Conservation (phyloP, 1,140 invertebrate genomes). For the Brachionus koreanus region DNA sequence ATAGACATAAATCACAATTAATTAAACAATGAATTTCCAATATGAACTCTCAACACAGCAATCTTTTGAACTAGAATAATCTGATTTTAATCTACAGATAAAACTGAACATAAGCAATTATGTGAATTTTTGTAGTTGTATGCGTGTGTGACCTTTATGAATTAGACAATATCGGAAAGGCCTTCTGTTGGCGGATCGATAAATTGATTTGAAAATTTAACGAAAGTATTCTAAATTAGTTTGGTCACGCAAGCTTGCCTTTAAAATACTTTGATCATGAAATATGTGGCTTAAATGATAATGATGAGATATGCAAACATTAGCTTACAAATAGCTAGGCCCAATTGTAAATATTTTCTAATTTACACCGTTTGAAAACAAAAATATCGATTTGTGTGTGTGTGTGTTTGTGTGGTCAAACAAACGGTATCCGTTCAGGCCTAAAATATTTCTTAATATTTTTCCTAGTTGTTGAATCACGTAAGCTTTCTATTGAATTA, state of each 20-base stretch:
- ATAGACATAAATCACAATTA: too few species aligned
- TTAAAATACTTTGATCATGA: constrained; percentile 9
- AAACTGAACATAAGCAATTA: too few species aligned
- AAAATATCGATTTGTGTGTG: background rate
- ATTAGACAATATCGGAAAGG: background rate
- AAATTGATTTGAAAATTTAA: background rate
- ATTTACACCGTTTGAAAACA: constrained; percentile 7
- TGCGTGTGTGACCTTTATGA: background rate
- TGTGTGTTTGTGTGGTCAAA: too few species aligned
- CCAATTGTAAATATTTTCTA: background rate
- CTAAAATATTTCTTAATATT: background rate
- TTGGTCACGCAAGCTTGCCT: constrained; percentile 19
- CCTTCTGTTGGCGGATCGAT: background rate
- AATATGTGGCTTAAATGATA: background rate
- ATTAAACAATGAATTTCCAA: too few species aligned
- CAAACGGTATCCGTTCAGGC: background rate
- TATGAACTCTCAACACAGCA: too few species aligned
- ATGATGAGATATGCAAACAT: background rate
- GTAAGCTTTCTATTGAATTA: background rate
- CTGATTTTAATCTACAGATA: too few species aligned
- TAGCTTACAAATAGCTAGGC: background rate
- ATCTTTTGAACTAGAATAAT: too few species aligned
- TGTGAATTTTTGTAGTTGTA: background rate
- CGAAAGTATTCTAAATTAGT: constrained; percentile 22
- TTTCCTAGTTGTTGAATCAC: background rate